phyloP scores from a whole-genome alignment of 2,113 vertebrate genomes.

The Acinonyx jubatus region DNA sequence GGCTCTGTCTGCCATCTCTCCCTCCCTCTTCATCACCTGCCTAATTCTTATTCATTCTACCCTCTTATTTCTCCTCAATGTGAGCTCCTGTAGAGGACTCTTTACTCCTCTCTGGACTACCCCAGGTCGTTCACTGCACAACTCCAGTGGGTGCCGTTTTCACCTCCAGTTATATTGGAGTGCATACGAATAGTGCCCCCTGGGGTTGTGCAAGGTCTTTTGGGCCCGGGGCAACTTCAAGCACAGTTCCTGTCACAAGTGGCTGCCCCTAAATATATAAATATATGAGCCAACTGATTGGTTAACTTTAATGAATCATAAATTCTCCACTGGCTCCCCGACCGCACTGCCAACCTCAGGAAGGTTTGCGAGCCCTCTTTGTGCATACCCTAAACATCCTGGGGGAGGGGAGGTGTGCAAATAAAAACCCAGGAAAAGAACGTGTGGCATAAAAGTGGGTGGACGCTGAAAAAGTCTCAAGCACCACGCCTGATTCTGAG shows the following conservation, averaged over 20 bases:
- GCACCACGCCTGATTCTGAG: not conserved
- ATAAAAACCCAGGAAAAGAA: not conserved
- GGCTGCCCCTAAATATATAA: not conserved
- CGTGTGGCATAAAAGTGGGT: not conserved
- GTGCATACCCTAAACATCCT: not conserved
- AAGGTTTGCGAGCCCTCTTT: not conserved
- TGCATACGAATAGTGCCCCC: not conserved
- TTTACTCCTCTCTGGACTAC: not conserved
- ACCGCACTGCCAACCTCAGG: too few species aligned
- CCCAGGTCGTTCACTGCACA: not conserved
- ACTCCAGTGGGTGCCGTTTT: not conserved
- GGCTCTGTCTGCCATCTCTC: not conserved
- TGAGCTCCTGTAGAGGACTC: not conserved
- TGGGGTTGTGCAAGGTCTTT: too few species aligned
- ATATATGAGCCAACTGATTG: not conserved
- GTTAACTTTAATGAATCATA: not conserved
- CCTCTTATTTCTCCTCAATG: not conserved
- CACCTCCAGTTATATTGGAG: accelerated
- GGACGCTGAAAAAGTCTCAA: not conserved
- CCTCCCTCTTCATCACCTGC: not conserved
- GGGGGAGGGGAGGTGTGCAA: not conserved
- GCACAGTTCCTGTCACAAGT: not conserved
- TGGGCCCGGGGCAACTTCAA: not conserved
- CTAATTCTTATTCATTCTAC: not conserved
- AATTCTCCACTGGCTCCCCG: not conserved